Percentiles rank a stretch among this genome's conserved stretches.
These are phyloP conservation scores for Neelides sp. DNA, from an alignment of 1,140 invertebrate genomes.

Conservation along the genomic window DNA sequence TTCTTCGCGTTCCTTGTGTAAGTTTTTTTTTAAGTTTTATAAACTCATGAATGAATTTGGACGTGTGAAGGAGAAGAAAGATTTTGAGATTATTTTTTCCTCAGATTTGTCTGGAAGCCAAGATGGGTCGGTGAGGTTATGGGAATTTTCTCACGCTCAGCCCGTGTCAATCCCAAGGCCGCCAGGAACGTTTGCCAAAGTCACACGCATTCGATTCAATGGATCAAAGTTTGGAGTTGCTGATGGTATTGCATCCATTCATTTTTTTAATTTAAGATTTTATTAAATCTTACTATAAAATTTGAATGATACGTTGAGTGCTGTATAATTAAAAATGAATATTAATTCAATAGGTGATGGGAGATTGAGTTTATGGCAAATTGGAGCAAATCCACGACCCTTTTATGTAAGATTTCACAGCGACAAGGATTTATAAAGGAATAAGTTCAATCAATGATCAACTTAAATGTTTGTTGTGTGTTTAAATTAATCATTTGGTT, in stretches of 20 bases:
- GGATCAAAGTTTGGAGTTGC: constrained; percentile 97
- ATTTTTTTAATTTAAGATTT: constrained; percentile 3
- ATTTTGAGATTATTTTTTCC: constrained; percentile 14
- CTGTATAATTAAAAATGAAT: constrained; percentile 4
- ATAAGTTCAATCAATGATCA: too few relatives aligned
- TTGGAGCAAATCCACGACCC: constrained; percentile 69
- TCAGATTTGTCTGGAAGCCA: constrained; percentile 87
- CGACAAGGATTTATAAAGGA: too few relatives aligned
- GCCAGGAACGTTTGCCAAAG: constrained; percentile 85
- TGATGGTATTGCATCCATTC: constrained; percentile 47
- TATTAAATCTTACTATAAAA: not conserved
- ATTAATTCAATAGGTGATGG: constrained; percentile 47
- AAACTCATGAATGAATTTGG: too few relatives aligned
- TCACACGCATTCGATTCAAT: constrained; percentile 88
- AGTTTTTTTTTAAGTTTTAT: constrained; percentile 39
- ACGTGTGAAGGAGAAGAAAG: too few relatives aligned
- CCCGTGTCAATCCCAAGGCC: constrained; percentile 77
- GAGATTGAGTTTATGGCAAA: constrained; percentile 76
- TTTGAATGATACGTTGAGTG: not conserved
- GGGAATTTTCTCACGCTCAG: constrained; percentile 93
- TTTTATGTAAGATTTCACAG: constrained; percentile 95
- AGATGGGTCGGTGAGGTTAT: constrained; percentile 92
- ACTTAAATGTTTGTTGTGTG: too few relatives aligned
- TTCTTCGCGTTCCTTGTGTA: constrained; percentile 84
- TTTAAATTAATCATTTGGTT: too few relatives aligned